These are phyloP conservation scores for Nasonia longicornis DNA, from an alignment of 1,140 invertebrate species.

Conservation along the genomic window DNA sequence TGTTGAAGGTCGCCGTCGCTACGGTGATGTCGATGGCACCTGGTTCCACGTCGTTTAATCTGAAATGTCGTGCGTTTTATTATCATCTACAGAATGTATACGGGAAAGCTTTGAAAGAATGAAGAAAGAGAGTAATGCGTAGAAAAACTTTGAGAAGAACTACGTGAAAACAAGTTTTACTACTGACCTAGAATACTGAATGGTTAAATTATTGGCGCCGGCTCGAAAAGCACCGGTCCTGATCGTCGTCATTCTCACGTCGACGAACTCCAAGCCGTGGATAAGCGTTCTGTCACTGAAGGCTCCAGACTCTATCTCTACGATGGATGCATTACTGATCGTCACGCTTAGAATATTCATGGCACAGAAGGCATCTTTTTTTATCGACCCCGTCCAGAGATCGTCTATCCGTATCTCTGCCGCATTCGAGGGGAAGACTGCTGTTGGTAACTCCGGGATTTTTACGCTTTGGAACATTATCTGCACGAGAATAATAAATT, in stretches of 20 bases:
- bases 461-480: constrained; percentile 75
- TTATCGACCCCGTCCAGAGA: constrained; percentile 71
- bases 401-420: constrained; percentile 73
- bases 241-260: constrained; percentile 72
- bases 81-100: background rate
- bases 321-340: constrained; percentile 74
- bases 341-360: constrained; percentile 73
- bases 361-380: constrained; percentile 75
- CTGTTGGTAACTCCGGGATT: constrained; percentile 71
- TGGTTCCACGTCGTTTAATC: constrained; percentile 72
- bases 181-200: constrained; percentile 76
- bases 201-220: constrained; percentile 74
- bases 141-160: background rate
- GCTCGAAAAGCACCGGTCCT: constrained; percentile 74
- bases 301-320: constrained; percentile 73
- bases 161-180: constrained; percentile 25
- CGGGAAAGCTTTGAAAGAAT: background rate
- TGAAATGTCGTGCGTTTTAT: constrained; percentile 55
- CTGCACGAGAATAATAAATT: constrained; percentile 66
- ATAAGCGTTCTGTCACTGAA: constrained; percentile 76
- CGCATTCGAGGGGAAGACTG: constrained; percentile 75
- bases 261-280: constrained; percentile 72
- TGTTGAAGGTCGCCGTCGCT: constrained; percentile 72
- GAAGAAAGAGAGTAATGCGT: background rate
- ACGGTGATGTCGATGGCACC: constrained; percentile 75